Conservation (phyloP, 1,140 invertebrate species). For the Lamellibrachia luymesi region DNA sequence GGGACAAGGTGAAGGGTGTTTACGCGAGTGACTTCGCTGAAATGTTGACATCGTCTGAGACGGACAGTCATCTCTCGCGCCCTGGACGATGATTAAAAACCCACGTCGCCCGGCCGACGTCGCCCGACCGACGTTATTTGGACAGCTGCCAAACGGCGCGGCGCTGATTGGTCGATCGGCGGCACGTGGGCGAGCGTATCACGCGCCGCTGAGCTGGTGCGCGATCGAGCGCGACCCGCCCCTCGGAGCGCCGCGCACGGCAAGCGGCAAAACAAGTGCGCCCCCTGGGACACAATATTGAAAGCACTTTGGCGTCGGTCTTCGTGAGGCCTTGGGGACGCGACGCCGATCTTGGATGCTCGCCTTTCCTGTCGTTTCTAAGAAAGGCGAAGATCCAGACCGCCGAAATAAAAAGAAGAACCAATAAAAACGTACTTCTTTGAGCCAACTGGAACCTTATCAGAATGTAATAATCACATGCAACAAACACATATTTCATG, state of each 20-base stretch:
- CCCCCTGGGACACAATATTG: neutral
- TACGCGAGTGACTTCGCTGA: neutral
- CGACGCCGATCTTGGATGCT: neutral
- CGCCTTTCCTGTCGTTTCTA: too few relatives aligned
- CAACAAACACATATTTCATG: too few relatives aligned
- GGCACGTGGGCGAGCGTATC: neutral
- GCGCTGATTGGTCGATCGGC: neutral
- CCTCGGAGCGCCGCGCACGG: neutral
- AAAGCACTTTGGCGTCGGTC: neutral
- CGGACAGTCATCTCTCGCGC: neutral
- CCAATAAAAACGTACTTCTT: too few relatives aligned
- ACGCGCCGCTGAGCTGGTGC: neutral
- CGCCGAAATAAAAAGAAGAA: too few relatives aligned
- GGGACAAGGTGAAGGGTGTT: neutral
- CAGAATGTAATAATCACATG: too few relatives aligned
- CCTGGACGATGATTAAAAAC: conserved; percentile 4
- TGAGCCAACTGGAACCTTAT: too few relatives aligned
- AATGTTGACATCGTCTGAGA: neutral
- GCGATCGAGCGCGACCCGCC: neutral
- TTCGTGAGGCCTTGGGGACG: too few relatives aligned
- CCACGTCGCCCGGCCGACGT: neutral
- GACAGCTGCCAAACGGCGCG: neutral
- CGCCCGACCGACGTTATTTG: neutral
- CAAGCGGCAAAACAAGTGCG: neutral
- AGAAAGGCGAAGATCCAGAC: too few relatives aligned